Conservation (phyloP, 2,888 invertebrate species). For the Meteorus colon region DNA sequence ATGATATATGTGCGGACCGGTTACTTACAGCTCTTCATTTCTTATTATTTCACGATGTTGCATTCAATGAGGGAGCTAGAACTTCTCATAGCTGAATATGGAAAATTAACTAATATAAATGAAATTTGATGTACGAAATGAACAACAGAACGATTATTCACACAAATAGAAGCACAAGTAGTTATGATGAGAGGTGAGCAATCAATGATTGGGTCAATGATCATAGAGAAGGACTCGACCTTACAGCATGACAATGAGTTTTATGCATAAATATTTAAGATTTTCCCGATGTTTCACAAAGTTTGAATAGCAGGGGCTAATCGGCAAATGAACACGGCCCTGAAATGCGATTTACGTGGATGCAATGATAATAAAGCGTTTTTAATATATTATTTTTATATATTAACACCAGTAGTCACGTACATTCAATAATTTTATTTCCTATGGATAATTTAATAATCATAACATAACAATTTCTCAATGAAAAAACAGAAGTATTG, state of each 20-base stretch:
- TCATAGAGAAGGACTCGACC: constrained; percentile 6
- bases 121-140: background rate
- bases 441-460: background rate
- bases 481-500: background rate
- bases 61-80: background rate
- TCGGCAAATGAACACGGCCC: constrained; percentile 53
- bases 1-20: background rate
- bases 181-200: background rate
- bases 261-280: background rate
- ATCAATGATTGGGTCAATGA: constrained; percentile 34
- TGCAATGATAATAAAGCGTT: constrained; percentile 49
- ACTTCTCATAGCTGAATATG: too few species aligned
- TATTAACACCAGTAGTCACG: background rate
- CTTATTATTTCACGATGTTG: background rate
- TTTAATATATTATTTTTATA: background rate
- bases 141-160: background rate
- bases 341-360: constrained; percentile 53
- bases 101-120: too few species aligned
- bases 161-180: background rate
- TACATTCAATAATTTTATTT: background rate
- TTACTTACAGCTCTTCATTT: background rate
- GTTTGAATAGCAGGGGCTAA: constrained; percentile 48
- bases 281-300: background rate
- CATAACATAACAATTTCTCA: background rate
- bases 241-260: background rate